phyloP scores from a whole-genome alignment of 2,113 vertebrate species.

The Anguilla japonica region DNA sequence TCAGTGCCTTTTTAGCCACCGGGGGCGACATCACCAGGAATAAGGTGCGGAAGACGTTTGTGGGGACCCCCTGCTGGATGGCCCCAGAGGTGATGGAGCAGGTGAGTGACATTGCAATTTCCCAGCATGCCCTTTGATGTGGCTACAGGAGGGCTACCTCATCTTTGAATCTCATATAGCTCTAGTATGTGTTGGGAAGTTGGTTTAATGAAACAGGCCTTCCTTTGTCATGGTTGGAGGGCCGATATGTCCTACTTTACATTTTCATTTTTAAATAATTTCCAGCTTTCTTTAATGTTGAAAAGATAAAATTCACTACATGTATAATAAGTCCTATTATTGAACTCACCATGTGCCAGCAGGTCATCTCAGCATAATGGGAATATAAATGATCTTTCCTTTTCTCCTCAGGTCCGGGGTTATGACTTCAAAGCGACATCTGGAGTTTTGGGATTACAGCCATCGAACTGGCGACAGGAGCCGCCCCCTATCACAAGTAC shows the following conservation, averaged over 20 bases:
- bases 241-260: too few relatives aligned
- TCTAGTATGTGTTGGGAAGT: too few relatives aligned
- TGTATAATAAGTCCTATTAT: too few relatives aligned
- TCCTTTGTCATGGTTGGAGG: too few relatives aligned
- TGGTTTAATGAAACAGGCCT: too few relatives aligned
- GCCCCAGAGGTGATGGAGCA: slow-evolving; percentile 86
- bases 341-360: not conserved
- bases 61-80: slow-evolving; percentile 86
- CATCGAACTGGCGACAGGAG: slow-evolving; percentile 93
- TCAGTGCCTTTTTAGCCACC: slow-evolving; percentile 81
- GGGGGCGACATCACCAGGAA: slow-evolving; percentile 84
- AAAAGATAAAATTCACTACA: too few relatives aligned
- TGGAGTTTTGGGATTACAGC: slow-evolving; percentile 99
- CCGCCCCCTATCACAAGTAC: slow-evolving; percentile 97
- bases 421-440: slow-evolving; percentile 99
- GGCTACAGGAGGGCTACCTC: not conserved
- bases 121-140: not conserved
- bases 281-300: not conserved
- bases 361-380: too few relatives aligned
- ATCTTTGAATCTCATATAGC: not conserved
- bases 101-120: slow-evolving; percentile 55
- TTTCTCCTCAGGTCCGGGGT: slow-evolving; percentile 79
- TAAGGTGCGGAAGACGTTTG: slow-evolving; percentile 85
- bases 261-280: not conserved
- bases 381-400: not conserved